A percentile compares a stretch with the other conserved stretches of the same genome.
These are phyloP conservation scores for Pollenia amentaria DNA, from an alignment of 2,888 invertebrate genomes.

Conservation along the genomic window DNA sequence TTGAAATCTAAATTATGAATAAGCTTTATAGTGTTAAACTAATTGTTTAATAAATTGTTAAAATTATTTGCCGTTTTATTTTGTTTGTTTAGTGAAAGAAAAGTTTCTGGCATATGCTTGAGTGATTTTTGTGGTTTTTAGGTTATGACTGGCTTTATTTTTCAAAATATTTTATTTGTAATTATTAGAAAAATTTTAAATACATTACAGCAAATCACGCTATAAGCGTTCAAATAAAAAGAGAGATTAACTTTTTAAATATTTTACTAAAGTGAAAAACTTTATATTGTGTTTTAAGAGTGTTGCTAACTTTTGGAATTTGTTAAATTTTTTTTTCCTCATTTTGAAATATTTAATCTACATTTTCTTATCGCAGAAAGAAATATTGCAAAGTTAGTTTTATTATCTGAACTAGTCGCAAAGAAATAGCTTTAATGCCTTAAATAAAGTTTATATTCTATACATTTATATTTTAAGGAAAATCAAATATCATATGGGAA, in stretches of 20 bases:
- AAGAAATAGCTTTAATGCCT: too few species aligned
- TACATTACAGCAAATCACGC: conserved; percentile 62
- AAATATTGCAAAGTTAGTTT: too few species aligned
- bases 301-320: too few species aligned
- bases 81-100: conserved; percentile 53
- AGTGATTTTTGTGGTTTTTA: conserved; percentile 72
- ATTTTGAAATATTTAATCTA: not conserved
- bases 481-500: too few species aligned
- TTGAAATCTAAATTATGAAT: too few species aligned
- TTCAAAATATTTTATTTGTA: conserved; percentile 45
- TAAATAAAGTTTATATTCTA: too few species aligned
- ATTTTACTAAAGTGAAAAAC: not conserved
- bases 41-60: conserved; percentile 55
- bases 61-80: conserved; percentile 51
- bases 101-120: conserved; percentile 61
- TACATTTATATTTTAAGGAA: too few species aligned
- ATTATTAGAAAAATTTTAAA: conserved; percentile 30
- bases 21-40: not conserved
- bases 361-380: conserved; percentile 13
- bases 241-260: conserved; percentile 24
- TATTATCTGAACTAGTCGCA: too few species aligned
- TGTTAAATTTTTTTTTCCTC: not conserved
- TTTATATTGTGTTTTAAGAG: not conserved
- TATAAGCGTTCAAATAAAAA: conserved; percentile 33
- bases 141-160: conserved; percentile 65